Evolutionary conservation across 2,113 vertebrate genomes (phyloP).

Genomic region (Triplophysa tibetana): DNA sequence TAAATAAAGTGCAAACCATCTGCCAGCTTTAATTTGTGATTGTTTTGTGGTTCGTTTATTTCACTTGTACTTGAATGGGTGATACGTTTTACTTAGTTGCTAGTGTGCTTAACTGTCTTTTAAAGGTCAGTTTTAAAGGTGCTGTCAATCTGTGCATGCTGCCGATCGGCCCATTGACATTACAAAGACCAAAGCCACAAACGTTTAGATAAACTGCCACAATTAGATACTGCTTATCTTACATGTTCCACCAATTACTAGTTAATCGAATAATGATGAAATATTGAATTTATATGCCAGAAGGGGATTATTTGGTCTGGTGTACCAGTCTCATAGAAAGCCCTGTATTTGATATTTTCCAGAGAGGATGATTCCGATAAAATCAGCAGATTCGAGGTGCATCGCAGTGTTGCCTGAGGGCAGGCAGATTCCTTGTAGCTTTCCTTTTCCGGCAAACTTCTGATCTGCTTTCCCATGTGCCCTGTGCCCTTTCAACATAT

Average conservation of each 20-base stretch:
- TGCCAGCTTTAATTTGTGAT: background rate
- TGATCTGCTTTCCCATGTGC: background rate
- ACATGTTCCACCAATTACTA: background rate
- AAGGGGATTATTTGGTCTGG: background rate
- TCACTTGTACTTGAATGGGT: background rate
- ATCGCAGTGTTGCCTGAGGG: background rate
- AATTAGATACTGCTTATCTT: background rate
- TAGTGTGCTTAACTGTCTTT: background rate
- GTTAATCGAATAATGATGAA: slow-evolving; percentile 21
- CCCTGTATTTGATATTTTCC: slow-evolving; percentile 21
- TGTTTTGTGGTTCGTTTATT: background rate
- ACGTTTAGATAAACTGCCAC: background rate
- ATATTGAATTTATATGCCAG: slow-evolving; percentile 10
- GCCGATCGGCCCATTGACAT: background rate
- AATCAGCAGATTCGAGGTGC: slow-evolving; percentile 13
- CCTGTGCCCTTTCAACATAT: slow-evolving; percentile 29
- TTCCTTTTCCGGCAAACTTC: background rate
- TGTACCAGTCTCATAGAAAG: background rate
- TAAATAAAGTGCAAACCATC: background rate
- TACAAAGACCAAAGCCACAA: background rate
- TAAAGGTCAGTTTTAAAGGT: background rate
- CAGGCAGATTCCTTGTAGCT: background rate
- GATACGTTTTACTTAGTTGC: background rate
- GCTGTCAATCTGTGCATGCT: background rate
- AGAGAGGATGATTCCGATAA: slow-evolving; percentile 10